Evolutionary conservation across 2,888 invertebrate genomes (phyloP).

Genomic region (Gastrophysa polygoni): DNA sequence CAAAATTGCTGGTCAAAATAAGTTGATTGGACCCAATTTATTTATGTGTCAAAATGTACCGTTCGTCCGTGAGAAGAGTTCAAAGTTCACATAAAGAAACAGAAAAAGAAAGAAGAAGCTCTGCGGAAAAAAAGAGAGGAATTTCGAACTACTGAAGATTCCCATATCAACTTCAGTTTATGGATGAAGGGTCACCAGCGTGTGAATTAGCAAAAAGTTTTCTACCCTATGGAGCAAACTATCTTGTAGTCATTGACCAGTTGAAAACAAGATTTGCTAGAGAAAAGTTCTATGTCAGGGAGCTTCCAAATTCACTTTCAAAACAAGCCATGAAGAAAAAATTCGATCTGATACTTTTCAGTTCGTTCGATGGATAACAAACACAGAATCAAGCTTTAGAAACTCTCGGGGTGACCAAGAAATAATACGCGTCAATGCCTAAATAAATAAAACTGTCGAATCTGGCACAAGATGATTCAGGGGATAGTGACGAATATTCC

Average conservation of each 20-base stretch:
- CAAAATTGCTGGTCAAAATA: too few relatives aligned
- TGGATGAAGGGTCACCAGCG: background rate
- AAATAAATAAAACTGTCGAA: too few relatives aligned
- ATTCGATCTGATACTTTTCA: background rate
- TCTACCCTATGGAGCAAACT: background rate
- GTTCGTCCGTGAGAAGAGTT: too few relatives aligned
- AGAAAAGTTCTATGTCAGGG: background rate
- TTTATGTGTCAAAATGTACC: too few relatives aligned
- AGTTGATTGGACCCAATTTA: too few relatives aligned
- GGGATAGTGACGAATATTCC: too few relatives aligned
- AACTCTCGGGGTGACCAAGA: background rate
- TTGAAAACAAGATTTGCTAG: conserved; percentile 1
- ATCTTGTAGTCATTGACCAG: background rate
- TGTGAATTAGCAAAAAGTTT: background rate
- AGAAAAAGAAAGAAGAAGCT: too few relatives aligned
- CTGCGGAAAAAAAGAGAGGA: too few relatives aligned
- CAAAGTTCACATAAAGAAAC: too few relatives aligned
- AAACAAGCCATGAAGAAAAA: background rate
- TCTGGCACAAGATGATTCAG: too few relatives aligned
- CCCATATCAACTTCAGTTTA: background rate
- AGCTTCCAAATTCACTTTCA: background rate
- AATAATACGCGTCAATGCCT: background rate
- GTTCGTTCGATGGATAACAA: background rate
- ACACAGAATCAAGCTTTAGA: background rate
- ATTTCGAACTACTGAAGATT: too few relatives aligned